A percentile compares a stretch with the other conserved stretches of the same genome.
phyloP scores from a whole-genome alignment of 2,113 vertebrate genomes.

The Equus quagga region DNA sequence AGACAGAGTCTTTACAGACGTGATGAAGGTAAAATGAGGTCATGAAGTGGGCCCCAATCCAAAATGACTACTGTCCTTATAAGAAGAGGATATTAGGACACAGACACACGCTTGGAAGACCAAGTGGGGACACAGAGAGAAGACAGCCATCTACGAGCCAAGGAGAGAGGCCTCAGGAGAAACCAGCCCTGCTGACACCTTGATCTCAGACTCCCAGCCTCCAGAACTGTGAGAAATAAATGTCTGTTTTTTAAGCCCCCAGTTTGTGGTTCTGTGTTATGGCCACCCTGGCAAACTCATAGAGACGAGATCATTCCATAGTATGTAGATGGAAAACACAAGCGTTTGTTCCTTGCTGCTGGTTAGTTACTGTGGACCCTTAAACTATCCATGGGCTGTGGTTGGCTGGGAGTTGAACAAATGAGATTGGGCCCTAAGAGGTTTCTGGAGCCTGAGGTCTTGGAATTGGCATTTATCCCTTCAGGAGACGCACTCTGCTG shows the following conservation, averaged over 20 bases:
- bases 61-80: accelerated
- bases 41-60: background rate
- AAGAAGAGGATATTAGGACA: background rate
- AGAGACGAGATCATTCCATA: accelerated
- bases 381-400: accelerated
- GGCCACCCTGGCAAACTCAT: accelerated
- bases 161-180: background rate
- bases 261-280: accelerated
- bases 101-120: accelerated
- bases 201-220: background rate
- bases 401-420: background rate
- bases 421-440: background rate
- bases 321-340: accelerated
- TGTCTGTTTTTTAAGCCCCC: background rate
- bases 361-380: accelerated
- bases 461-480: accelerated
- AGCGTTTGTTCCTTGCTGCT: background rate
- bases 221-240: background rate
- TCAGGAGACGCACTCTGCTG: background rate
- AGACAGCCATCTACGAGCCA: accelerated
- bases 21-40: background rate
- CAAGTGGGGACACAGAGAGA: background rate
- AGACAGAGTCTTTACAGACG: background rate
- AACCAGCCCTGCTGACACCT: accelerated
- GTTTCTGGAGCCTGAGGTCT: background rate